Percentiles rank a stretch among this genome's conserved stretches.
Evolutionary conservation across 2,113 vertebrate species (phyloP).

Genomic region (Psephotus haematonotus): DNA sequence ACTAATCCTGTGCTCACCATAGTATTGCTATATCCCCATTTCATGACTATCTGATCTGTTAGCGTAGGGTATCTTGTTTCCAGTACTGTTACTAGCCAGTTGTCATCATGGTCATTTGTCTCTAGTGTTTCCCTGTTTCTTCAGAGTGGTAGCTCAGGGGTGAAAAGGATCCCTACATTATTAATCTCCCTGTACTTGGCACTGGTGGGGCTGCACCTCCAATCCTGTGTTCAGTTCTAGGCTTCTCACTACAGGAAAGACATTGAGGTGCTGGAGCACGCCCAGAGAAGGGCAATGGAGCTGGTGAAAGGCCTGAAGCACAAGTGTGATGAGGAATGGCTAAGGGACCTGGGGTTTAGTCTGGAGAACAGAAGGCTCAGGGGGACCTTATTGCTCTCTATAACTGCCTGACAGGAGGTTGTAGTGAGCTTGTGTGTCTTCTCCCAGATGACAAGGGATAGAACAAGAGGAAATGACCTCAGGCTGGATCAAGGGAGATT

Average conservation of each 20-base stretch:
- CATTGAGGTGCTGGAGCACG: background rate
- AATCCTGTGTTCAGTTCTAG: background rate
- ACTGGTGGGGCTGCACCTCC: background rate
- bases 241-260: background rate
- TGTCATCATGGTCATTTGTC: background rate
- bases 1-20: background rate
- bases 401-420: background rate
- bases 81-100: background rate
- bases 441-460: background rate
- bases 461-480: background rate
- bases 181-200: background rate
- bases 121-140: background rate
- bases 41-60: background rate
- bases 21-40: background rate
- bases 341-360: background rate
- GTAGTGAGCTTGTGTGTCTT: background rate
- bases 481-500: background rate
- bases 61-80: background rate
- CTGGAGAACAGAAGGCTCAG: background rate
- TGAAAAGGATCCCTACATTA: background rate
- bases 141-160: background rate
- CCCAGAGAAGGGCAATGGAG: background rate
- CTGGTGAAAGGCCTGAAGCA: background rate
- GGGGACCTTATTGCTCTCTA: background rate
- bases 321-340: background rate